Evolutionary conservation across 1,140 invertebrate species (phyloP), one percentile per base, ranked within the genome.

Genomic region (Dreissena rostriformis): DNA sequence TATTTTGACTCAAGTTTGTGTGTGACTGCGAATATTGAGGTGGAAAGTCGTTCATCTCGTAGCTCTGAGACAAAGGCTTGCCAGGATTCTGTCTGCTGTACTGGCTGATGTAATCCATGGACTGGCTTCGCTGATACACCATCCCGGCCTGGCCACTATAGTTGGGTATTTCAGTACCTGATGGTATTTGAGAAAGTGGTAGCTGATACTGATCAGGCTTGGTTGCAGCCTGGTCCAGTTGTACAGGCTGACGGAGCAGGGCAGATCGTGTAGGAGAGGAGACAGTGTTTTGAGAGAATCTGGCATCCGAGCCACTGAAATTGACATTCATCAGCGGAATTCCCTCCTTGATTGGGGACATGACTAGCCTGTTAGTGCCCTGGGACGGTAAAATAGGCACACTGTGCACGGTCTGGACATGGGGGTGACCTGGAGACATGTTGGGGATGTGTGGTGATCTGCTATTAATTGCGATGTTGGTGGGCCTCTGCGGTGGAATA

Each of bases 11-110:
- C 11, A 61, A 5, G 22, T 61, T 61, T 61, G 57, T 61, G 71
- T 52, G 71, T n/a, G n/a, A 73, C 49, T 39, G 71, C 10, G n/a
- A 49, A 49, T 51, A 72, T 53, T 61, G 53, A 8, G 76, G 57
- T 57, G 78, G 78, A 72, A 80, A 80, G 19, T 80, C 78, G 26
- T 55, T 55, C 53, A 71, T 68, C 57, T 80, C 78, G 71, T 71
- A 80, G 57, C 67, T 80, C 17, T 80, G 78, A 19, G 78, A 53
- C 29, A 65, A 26, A 49, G 52, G 28, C 19, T 68, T 78, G 26
- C 55, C 55, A 51, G 66, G 63, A 55, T 68, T 65, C n/a, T 68
- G 61, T 49, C 65, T 28, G 15, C 10, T 51, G 24, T 66, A 67
- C 28, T 52, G 39, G 52, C 76, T 78, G 22, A 78, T 53, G 28